Evolutionary conservation across 2,888 invertebrate species (phyloP), one percentile per base, ranked within the genome.

Genomic region (Trichopria drosophilae): DNA sequence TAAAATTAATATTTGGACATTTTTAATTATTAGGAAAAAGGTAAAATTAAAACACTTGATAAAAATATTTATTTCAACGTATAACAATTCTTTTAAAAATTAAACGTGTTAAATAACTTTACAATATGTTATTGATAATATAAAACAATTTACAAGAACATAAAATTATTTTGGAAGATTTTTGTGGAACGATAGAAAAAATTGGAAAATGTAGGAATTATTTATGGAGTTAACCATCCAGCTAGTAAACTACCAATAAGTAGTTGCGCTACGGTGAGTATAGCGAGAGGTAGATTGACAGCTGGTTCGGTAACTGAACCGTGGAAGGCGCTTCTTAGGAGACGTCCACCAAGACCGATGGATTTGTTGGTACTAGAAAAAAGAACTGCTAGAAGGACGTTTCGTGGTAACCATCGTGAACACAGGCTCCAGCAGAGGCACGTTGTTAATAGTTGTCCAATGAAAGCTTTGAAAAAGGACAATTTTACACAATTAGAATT

Each of bases 351-450:
- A 22, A 74, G 66, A 10, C 70, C 69, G 29, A 71, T 68, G 0
- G 74, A 74, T 57, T 75, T 75, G 46, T 71, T 72, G 13, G 72
- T 75, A 51, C 68, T 70, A 4, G 74, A 69, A 44, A 74, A 75
- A 24, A 74, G 51, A 12, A 71, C 67, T 5, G 74, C 71, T 19
- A 73, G 42, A 10, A 73, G 54, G 47, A 68, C 61, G 26, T 68
- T 60, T 41, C 66, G 64, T 1, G 69, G 60, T n/a, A 75, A 57
- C 74, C 74, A 75, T 20, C 64, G 65, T 32, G 69, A 66, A 53
- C 71, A 72, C 26, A 74, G 53, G 18, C 63, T 64, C 74, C 74
- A 75, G 51, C 71, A 75, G 4, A 75, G 57, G 55, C 65, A 67
- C 49, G 68, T 69, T 13, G 72, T 61, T 37, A 71, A 48, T 7